Conservation (phyloP, 1,140 invertebrate genomes). For the Achatina immaculata region DNA sequence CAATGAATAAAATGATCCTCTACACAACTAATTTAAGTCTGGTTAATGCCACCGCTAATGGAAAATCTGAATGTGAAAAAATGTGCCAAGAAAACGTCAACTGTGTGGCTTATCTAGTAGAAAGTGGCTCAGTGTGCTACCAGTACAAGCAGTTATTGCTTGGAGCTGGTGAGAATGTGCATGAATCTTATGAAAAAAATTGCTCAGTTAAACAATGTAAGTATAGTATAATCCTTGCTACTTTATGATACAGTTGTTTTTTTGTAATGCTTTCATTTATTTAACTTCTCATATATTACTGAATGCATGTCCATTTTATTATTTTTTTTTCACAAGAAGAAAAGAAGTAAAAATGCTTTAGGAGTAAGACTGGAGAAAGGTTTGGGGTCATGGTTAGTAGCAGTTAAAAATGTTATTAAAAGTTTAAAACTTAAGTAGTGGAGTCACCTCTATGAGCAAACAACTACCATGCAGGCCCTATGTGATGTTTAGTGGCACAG, state of each 20-base stretch:
- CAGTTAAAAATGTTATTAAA: neutral
- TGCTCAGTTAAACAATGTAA: conserved; percentile 6
- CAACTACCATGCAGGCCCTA: too few relatives aligned
- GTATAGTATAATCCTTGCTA: neutral
- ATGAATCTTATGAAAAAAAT: conserved; percentile 74
- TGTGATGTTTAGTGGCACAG: too few relatives aligned
- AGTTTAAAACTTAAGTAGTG: too few relatives aligned
- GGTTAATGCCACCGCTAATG: neutral
- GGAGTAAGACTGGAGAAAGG: neutral
- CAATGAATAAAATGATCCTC: neutral
- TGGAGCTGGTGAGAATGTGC: conserved; percentile 75
- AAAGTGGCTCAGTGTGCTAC: neutral
- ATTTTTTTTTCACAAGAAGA: neutral
- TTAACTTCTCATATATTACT: too few relatives aligned
- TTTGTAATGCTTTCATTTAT: too few relatives aligned
- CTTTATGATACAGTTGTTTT: too few relatives aligned
- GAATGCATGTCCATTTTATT: too few relatives aligned
- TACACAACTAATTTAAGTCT: neutral
- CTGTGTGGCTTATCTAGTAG: conserved; percentile 10
- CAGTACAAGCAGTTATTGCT: neutral
- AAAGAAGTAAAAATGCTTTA: neutral
- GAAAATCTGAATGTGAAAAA: neutral
- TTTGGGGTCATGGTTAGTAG: neutral
- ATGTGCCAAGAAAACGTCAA: neutral
- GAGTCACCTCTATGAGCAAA: too few relatives aligned